phyloP scores from a whole-genome alignment of 2,113 vertebrate species.

The Phaethon lepturus region DNA sequence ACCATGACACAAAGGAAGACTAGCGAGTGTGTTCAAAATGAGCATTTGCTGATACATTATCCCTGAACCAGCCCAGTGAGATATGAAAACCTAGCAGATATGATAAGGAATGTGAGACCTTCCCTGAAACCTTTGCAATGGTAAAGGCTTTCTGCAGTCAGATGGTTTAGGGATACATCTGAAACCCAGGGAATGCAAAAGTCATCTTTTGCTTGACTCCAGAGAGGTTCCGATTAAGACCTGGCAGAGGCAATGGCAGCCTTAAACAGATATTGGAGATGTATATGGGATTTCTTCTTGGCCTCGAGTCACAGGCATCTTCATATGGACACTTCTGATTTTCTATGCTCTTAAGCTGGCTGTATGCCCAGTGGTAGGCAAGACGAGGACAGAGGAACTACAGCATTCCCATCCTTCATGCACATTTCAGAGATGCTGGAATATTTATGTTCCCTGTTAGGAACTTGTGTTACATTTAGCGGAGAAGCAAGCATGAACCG shows the following conservation, averaged over 20 bases:
- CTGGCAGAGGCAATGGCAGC: neutral
- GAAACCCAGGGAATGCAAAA: neutral
- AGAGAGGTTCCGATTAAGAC: neutral
- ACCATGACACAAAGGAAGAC: neutral
- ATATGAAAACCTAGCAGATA: neutral
- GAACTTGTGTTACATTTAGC: neutral
- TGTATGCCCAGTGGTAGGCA: neutral
- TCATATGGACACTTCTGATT: neutral
- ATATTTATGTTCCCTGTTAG: neutral
- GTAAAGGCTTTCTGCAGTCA: neutral
- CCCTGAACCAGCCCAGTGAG: neutral
- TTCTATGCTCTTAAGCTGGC: neutral
- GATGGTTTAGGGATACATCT: neutral
- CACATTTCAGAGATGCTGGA: neutral
- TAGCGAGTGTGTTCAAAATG: neutral
- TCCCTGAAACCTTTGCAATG: neutral
- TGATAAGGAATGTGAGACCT: neutral
- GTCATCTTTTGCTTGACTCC: neutral
- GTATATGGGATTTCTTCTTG: neutral
- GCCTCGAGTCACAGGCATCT: neutral
- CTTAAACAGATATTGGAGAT: neutral
- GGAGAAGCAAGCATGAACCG: neutral
- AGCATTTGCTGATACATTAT: neutral
- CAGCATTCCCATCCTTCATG: neutral
- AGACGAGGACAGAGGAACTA: neutral